A percentile compares a stretch with the other conserved stretches of the same genome.
phyloP scores from a whole-genome alignment of 2,113 vertebrate genomes.

The Limnothrissa miodon region DNA sequence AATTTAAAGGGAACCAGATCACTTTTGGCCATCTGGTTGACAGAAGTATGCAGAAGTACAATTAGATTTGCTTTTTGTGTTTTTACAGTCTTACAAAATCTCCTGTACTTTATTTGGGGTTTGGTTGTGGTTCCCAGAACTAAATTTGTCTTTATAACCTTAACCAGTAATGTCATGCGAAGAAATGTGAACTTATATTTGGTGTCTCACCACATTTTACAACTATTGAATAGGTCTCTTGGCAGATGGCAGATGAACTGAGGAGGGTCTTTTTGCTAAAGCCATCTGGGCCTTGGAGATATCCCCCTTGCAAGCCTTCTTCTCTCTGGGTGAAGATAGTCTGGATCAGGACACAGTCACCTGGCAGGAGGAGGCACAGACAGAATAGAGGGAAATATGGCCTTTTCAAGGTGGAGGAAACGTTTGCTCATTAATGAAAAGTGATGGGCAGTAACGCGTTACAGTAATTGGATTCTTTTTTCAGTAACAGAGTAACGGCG shows the following conservation, averaged over 20 bases:
- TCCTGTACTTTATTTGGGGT: neutral
- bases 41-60: neutral
- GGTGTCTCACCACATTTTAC: neutral
- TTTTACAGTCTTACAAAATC: neutral
- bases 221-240: neutral
- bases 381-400: conserved; percentile 19
- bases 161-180: neutral
- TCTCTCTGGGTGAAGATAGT: neutral
- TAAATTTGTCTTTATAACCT: neutral
- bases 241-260: conserved; percentile 13
- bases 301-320: neutral
- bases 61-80: neutral
- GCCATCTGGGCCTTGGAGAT: neutral
- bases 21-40: neutral
- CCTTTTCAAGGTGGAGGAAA: conserved; percentile 23
- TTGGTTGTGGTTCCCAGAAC: neutral
- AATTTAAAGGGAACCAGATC: neutral
- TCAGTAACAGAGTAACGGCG: no score
- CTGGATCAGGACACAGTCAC: neutral
- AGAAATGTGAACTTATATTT: neutral
- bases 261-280: neutral
- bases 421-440: conserved; percentile 30
- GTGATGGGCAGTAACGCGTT: no score
- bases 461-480: no score
- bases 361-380: neutral